A percentile compares a stretch with the other conserved stretches of the same genome.
Conservation (phyloP, 2,797 vertebrate genomes). For the Neopelma chrysocephalum region DNA sequence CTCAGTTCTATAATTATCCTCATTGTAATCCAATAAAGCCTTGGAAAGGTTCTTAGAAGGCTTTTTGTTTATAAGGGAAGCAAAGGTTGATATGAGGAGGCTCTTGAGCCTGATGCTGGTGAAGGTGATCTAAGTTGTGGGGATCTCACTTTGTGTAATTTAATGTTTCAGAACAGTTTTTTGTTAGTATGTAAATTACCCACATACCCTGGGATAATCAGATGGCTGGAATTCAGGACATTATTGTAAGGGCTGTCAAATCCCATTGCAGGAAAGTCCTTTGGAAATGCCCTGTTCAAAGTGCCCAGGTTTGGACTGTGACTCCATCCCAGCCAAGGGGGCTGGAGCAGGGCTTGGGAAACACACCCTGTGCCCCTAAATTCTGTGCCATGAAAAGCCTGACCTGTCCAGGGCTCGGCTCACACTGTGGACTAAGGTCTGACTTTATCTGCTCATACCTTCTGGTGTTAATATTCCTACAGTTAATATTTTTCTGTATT, state of each 20-base stretch:
- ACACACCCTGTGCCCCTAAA: rapidly evolving
- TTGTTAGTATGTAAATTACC: not conserved
- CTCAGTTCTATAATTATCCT: not conserved
- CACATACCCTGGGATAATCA: not conserved
- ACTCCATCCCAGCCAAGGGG: not conserved
- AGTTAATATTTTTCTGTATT: not conserved
- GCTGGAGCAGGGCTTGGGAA: not conserved
- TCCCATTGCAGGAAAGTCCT: not conserved
- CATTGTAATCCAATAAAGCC: not conserved
- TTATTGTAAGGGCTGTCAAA: not conserved
- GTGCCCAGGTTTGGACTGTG: not conserved
- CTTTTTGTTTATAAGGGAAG: not conserved
- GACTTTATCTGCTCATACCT: not conserved
- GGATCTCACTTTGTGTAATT: not conserved
- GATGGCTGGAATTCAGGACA: not conserved
- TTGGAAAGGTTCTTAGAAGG: constrained; percentile 16
- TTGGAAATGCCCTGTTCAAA: not conserved
- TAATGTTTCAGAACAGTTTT: not conserved
- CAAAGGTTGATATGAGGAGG: not conserved
- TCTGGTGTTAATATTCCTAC: not conserved
- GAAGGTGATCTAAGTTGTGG: not conserved
- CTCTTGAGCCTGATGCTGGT: not conserved
- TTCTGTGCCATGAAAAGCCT: not conserved
- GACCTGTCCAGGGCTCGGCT: not conserved
- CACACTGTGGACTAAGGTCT: not conserved